A percentile compares a stretch with the other conserved stretches of the same genome.
phyloP scores from a whole-genome alignment of 2,113 vertebrate species.

The Dendropsophus ebraccatus region DNA sequence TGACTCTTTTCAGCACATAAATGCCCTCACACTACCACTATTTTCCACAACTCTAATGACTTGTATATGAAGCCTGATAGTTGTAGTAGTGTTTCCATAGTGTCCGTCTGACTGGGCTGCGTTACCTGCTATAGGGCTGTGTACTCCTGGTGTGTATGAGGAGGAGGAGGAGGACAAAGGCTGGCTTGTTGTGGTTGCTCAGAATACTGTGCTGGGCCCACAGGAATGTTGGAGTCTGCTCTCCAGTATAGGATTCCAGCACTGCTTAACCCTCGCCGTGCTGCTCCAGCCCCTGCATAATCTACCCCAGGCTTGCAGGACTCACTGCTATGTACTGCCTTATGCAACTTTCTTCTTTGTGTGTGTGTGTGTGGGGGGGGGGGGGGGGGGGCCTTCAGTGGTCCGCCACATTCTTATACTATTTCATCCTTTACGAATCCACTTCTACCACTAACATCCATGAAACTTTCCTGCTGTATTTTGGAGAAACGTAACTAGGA shows the following conservation, averaged over 20 bases:
- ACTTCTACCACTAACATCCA: neutral
- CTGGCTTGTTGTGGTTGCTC: slow-evolving; percentile 65
- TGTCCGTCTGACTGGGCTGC: neutral
- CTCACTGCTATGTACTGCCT: neutral
- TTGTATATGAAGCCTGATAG: too few species aligned
- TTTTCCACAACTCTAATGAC: too few species aligned
- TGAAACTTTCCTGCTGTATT: neutral
- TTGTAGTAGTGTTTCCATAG: neutral
- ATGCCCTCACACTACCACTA: too few species aligned
- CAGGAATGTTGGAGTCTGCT: slow-evolving; percentile 50
- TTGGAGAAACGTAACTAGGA: neutral
- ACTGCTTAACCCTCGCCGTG: slow-evolving; percentile 53
- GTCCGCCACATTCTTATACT: neutral
- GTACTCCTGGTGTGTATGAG: neutral
- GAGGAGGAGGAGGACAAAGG: slow-evolving; percentile 75
- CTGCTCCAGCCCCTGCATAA: neutral
- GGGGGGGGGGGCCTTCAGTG: neutral
- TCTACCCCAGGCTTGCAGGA: neutral
- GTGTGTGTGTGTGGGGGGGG: too few species aligned
- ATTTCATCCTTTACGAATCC: neutral
- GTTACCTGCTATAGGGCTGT: neutral
- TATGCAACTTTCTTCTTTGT: neutral
- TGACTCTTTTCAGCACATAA: too few species aligned
- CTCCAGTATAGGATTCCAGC: slow-evolving; percentile 46
- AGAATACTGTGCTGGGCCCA: slow-evolving; percentile 55